These are phyloP conservation scores for Myripristis jacobus DNA, from an alignment of 2,797 vertebrate species.

Conservation along the genomic window DNA sequence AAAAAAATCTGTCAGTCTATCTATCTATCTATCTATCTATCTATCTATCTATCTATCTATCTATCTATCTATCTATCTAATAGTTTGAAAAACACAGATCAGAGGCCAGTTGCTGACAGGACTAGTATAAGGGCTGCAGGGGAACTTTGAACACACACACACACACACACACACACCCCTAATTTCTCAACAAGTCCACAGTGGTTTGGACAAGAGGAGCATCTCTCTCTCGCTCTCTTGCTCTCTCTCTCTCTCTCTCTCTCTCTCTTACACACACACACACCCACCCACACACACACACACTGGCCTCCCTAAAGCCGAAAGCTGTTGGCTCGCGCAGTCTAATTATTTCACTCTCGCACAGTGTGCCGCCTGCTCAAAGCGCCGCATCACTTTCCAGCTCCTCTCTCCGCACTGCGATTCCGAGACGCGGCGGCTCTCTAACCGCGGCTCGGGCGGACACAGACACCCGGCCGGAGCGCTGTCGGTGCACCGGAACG, in stretches of 20 bases:
- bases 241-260: background rate
- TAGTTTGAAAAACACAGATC: too few species aligned
- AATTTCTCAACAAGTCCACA: slow-evolving; percentile 63
- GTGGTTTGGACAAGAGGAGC: slow-evolving; percentile 21
- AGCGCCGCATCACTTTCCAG: slow-evolving; percentile 46
- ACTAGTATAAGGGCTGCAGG: too few species aligned
- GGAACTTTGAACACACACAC: too few species aligned
- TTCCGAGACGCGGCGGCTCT: slow-evolving; percentile 49
- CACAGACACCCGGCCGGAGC: background rate
- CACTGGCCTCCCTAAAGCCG: slow-evolving; percentile 37
- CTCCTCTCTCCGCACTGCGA: slow-evolving; percentile 62
- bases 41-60: too few species aligned
- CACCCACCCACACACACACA: too few species aligned
- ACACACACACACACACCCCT: background rate
- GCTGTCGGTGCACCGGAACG: slow-evolving; percentile 38
- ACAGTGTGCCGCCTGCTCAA: slow-evolving; percentile 51
- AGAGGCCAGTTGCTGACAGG: too few species aligned
- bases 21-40: too few species aligned
- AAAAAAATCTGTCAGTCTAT: too few species aligned
- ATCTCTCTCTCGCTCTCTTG: background rate
- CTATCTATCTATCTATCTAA: too few species aligned
- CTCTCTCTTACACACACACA: too few species aligned
- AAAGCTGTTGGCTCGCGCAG: slow-evolving; percentile 43
- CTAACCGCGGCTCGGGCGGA: slow-evolving; percentile 32
- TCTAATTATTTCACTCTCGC: slow-evolving; percentile 60